Base-by-base conservation (phyloP, 2,888 invertebrate genomes). In the Acleris laterana region DNA sequence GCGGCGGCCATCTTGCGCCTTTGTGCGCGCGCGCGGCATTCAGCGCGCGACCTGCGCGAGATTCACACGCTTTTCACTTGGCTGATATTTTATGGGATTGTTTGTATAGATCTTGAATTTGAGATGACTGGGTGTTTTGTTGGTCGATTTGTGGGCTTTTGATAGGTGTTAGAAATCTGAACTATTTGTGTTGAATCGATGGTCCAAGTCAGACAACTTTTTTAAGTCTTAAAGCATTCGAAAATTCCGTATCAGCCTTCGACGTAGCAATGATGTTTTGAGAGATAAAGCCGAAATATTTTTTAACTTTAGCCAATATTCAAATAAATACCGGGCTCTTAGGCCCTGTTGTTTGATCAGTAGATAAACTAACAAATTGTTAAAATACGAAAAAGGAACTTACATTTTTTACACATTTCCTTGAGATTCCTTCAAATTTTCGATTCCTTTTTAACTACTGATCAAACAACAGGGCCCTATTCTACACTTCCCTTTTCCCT, bases 51-150 rank as follows among this genome's bases (percentile, higher is more conserved):
- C 44, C 19, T 19, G 20, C 48, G 4, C 17, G 17, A n/a, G 17
- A 32, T 60, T 64, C 64, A 64, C 64, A 64, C 64, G 64, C 49
- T 64, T 55, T 64, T 59, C 48, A 38, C 48, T 60, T 60, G 55
- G 53, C 46, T 52, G 52, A 59, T 64, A 64, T 60, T 59, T 59
- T 32, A 16, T 16, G 55, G n/a, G 32, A 59, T 56, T 55, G 63
- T 64, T 53, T 58, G 63, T 38, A 63, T 63, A 63, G 63, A 63
- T 62, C 32, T 62, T 51, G 20, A 46, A 58, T 48, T 63, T 58
- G 58, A 59, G 58, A 51, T 48, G 58, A 63, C 46, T 55, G 55
- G 55, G 55, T 42, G 38, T 53, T 53, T 53, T 19, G 53, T 38
- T 32, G 19, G 42, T 42, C 38, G 55, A 7, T 22, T 42, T 46